Percentiles rank a stretch among this genome's conserved stretches.
phyloP scores from a whole-genome alignment of 2,113 vertebrate species.

The Panthera uncia region DNA sequence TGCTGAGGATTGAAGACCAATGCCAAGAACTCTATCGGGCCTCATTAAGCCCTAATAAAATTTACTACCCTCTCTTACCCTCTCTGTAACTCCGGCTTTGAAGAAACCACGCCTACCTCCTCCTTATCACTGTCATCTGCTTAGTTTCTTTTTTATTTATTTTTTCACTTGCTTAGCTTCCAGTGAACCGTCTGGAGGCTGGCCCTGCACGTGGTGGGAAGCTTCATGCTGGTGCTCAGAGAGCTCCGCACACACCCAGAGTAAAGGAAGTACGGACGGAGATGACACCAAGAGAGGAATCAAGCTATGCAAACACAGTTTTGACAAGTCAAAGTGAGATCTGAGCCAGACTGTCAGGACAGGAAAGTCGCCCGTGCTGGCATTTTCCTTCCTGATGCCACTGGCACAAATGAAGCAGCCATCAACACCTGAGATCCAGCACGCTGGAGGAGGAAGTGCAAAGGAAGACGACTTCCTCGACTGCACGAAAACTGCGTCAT shows the following conservation, averaged over 20 bases:
- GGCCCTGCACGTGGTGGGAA: background rate
- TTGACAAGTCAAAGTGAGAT: background rate
- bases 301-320: background rate
- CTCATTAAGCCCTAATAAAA: background rate
- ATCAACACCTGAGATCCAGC: background rate
- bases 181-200: background rate
- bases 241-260: background rate
- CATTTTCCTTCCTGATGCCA: background rate
- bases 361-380: background rate
- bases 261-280: background rate
- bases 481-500: background rate
- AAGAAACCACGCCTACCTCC: background rate
- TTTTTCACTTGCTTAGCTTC: background rate
- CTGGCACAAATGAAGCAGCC: background rate
- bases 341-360: background rate
- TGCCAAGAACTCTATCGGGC: background rate
- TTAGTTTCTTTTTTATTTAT: no score
- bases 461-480: background rate
- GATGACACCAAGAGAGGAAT: background rate
- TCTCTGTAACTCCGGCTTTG: background rate
- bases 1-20: background rate
- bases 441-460: background rate
- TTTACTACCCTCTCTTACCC: background rate
- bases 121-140: background rate
- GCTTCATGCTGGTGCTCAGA: background rate